phyloP scores from a whole-genome alignment of 2,888 invertebrate species.

The Anoplius nigerrimus region DNA sequence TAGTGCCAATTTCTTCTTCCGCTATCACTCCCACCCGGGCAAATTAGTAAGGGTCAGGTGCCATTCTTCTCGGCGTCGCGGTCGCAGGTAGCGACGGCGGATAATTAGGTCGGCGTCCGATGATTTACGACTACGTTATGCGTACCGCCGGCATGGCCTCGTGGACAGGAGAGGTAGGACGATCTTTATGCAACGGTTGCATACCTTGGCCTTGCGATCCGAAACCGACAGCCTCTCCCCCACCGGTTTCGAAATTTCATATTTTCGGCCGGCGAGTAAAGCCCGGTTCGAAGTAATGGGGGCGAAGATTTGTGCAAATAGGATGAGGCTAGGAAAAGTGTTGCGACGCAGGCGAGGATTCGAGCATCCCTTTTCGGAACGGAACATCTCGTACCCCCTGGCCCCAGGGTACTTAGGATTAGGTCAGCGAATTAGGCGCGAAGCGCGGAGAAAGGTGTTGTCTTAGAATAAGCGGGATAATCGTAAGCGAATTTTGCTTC shows the following conservation, averaged over 20 bases:
- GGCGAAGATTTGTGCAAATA: conserved; percentile 12
- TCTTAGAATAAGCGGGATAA: conserved; percentile 68
- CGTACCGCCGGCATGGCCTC: neutral
- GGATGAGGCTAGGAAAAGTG: conserved; percentile 16
- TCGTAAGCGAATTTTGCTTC: conserved; percentile 61
- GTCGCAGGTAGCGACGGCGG: conserved; percentile 4
- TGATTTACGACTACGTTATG: conserved; percentile 15
- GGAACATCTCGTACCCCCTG: neutral
- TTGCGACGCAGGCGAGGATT: neutral
- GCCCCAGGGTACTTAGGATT: conserved; percentile 47
- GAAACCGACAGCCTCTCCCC: no score
- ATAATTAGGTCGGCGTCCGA: neutral
- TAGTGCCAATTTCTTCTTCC: neutral
- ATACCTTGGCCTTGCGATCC: no score
- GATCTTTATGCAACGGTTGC: no score
- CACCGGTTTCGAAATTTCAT: no score
- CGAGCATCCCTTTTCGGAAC: neutral
- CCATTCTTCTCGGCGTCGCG: neutral
- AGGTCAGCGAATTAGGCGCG: conserved; percentile 37
- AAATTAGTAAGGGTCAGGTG: neutral
- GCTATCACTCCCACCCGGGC: conserved; percentile 13
- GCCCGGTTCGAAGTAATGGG: no score
- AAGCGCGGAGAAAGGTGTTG: conserved; percentile 52
- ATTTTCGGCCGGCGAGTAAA: no score
- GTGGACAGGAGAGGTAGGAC: no score